Percentiles rank a stretch among this genome's conserved stretches.
phyloP scores from a whole-genome alignment of 2,797 vertebrate species.

The Podargus strigoides region DNA sequence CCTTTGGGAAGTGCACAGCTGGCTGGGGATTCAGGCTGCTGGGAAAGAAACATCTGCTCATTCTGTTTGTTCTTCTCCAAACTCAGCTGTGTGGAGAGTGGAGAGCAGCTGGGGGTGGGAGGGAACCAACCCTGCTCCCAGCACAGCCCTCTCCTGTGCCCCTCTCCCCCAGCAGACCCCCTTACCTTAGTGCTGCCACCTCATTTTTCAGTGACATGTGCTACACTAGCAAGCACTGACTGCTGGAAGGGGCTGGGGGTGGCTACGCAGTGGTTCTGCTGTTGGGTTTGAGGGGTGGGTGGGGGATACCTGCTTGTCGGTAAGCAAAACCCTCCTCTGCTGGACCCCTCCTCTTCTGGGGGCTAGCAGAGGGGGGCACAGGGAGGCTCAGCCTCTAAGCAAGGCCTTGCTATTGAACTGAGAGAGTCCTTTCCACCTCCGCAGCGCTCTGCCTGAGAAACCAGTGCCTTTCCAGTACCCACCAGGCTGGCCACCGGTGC shows the following conservation, averaged over 20 bases:
- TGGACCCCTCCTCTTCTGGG: background rate
- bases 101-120: background rate
- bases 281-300: fast-evolving
- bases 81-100: background rate
- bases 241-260: background rate
- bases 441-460: constrained; percentile 49
- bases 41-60: background rate
- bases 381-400: background rate
- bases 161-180: background rate
- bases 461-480: constrained; percentile 76
- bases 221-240: fast-evolving
- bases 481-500: constrained; percentile 82
- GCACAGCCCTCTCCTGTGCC: background rate
- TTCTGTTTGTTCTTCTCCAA: background rate
- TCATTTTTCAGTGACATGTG: fast-evolving
- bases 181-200: background rate
- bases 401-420: background rate
- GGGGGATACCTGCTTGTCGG: background rate
- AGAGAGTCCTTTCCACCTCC: background rate
- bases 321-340: background rate
- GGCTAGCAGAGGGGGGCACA: fast-evolving
- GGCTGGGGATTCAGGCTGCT: background rate
- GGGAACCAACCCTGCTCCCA: background rate
- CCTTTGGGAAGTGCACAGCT: constrained; percentile 39
- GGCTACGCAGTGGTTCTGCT: background rate